phyloP scores from a whole-genome alignment of 1,140 invertebrate species.

The Calycopis cecrops region DNA sequence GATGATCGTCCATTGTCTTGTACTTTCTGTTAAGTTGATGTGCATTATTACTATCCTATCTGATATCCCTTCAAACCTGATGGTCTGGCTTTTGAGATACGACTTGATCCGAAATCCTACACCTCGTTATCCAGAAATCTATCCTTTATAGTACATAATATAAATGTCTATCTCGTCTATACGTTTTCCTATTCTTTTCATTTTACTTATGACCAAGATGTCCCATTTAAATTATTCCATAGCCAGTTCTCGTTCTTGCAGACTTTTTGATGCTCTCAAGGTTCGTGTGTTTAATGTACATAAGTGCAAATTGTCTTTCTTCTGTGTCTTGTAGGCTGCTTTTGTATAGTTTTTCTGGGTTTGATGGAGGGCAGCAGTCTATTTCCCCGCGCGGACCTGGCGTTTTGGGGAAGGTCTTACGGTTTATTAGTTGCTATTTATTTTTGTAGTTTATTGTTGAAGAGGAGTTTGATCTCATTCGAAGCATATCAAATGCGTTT shows the following conservation, averaged over 20 bases:
- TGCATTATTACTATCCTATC: constrained; percentile 17
- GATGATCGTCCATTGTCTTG: constrained; percentile 26
- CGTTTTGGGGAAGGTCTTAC: constrained; percentile 16
- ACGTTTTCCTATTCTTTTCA: constrained; percentile 32
- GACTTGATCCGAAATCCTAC: constrained; percentile 35
- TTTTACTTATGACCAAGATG: constrained; percentile 35
- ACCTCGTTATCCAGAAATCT: constrained; percentile 28
- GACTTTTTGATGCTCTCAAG: constrained; percentile 30
- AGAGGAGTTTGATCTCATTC: no score
- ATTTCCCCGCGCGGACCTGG: constrained; percentile 13
- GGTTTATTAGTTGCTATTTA: no score
- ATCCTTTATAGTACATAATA: constrained; percentile 31
- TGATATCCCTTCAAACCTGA: constrained; percentile 16
- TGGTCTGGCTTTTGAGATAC: constrained; percentile 25
- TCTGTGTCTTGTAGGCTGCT: constrained; percentile 10
- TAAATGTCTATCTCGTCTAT: constrained; percentile 25
- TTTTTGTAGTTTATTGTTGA: no score
- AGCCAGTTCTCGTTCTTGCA: constrained; percentile 22
- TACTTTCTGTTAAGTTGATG: constrained; percentile 10
- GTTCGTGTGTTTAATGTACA: constrained; percentile 36
- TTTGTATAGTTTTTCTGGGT: constrained; percentile 3
- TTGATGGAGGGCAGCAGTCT: constrained; percentile 24
- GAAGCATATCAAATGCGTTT: no score
- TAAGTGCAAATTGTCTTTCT: constrained; percentile 19
- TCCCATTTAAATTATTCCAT: constrained; percentile 30